Base-by-base conservation (phyloP, 2,797 vertebrate genomes). In the Sebastes paucispinis region DNA sequence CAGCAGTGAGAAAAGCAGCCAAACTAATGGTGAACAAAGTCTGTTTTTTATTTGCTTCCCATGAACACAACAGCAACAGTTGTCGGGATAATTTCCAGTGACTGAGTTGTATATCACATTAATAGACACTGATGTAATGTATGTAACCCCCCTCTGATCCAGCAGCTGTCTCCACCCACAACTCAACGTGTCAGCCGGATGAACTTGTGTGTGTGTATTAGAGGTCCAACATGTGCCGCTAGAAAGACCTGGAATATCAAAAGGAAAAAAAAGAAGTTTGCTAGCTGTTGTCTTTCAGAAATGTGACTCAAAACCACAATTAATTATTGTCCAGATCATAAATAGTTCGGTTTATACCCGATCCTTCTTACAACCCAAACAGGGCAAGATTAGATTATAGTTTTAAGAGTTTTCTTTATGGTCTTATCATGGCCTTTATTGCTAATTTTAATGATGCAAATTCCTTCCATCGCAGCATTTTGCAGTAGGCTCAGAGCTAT, bases 91-190 rank as follows among this genome's bases (percentile, higher is more conserved):
- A 24, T 69, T 73, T 77, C 67, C 80, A 78, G 69, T 31, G 74
- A 69, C 63, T 8, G 68, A 55, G 31, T 34, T 58, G 50, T 50
- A 64, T n/a, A 22, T 60, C 67, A 74, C 85, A 83, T 77, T 83
- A 93, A 85, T 75, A 93, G 85, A 89, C 81, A 22, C 71, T 89
- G 87, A 86, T 77, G 90, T 82, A 64, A 89, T 77, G 55, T 36
- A 39, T 69, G 78, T 60, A 74, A 83, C 62, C 43, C 24, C 68
- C 47, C 57, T 81, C 73, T 86, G 81, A 88, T 87, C 66, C 70
- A 3, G 69, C 92, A 93, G 84, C 88, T 90, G 86, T 81, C 82
- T 69, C 72, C n/a, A 13, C 13, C 14, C 14, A 2, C 81, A 76
- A 20, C 72, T 81, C 73, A 47, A 25, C 4, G 1, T 54, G 75